Base-by-base conservation (phyloP, 2,797 vertebrate species). In the Podarcis siculus region DNA sequence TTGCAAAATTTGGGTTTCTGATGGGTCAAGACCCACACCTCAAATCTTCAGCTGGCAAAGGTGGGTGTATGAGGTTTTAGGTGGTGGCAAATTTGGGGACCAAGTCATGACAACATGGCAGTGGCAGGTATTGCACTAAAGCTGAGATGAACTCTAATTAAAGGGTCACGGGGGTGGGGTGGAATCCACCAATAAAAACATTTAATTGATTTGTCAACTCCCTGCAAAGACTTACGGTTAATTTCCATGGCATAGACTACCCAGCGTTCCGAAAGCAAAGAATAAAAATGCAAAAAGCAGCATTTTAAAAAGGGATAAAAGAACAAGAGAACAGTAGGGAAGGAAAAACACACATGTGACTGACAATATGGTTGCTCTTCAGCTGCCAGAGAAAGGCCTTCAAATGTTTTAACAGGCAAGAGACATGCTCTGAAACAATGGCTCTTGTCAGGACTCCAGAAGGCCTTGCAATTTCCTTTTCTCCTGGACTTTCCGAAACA, bases 201-300 rank as follows among this genome's bases (percentile, higher is more conserved):
- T 81, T 73, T 37, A 80, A 80, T 85, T 80, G 27, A 81, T 81
- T 86, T 49, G 72, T 86, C 71, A 86, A 19, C 72, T 89, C 27
- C 84, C 79, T 75, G 64, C 7, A 66, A 67, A 89, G 90, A 99
- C 99, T 99, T 98, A 99, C 99, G 99, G 93, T 99, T 99, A 92
- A 99, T 99, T 97, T 99, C 99, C 99, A 99, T 99, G 90, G 99
- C 99, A 94, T 99, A 99, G 96, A 99, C 99, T 99, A 95, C 79
- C 87, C 37, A 90, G 80, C 78, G 66, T 93, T 95, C 90, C 88
- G 89, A 92, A 90, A 89, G 69, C 93, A 95, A 0, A 0, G 71
- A 88, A 78, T 88, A 71, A 85, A 84, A 94, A 42, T 93, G 84
- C 92, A 89, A 88, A 76, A 94, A 77, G 96, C 89, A 94, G 86